Conservation (phyloP, 2,888 invertebrate species). For the Branchinecta sandiegonensis region DNA sequence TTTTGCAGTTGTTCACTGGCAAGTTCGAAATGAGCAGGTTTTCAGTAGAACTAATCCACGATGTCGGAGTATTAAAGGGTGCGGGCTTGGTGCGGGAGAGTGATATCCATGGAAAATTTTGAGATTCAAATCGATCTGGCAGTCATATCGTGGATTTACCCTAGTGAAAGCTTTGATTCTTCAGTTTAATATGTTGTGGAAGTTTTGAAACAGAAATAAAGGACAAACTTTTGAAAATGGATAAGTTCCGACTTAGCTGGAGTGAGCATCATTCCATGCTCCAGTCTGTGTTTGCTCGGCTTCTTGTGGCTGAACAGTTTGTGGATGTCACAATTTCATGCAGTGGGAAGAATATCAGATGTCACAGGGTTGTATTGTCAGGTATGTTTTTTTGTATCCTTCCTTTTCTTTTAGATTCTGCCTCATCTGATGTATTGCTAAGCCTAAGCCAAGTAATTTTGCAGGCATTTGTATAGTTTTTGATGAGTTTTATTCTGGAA, state of each 20-base stretch:
- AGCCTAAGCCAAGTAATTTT: too few relatives aligned
- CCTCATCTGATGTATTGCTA: too few relatives aligned
- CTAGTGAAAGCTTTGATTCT: not conserved
- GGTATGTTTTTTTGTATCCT: not conserved
- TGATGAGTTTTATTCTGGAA: too few relatives aligned
- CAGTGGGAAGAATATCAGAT: not conserved
- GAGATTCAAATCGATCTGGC: not conserved
- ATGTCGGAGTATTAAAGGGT: too few relatives aligned
- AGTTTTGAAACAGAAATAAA: not conserved
- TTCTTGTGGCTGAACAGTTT: not conserved
- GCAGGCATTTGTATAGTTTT: too few relatives aligned
- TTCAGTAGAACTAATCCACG: too few relatives aligned
- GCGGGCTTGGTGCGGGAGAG: too few relatives aligned
- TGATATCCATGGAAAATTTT: too few relatives aligned
- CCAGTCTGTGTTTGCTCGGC: not conserved
- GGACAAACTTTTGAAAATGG: not conserved
- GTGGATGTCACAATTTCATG: constrained; percentile 4
- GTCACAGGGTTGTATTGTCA: constrained; percentile 4
- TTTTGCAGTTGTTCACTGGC: too few relatives aligned
- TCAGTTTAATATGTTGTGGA: not conserved
- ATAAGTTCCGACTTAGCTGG: constrained; percentile 1
- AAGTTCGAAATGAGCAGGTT: too few relatives aligned
- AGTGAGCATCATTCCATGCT: constrained; percentile 2
- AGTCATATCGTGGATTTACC: not conserved
- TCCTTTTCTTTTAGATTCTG: too few relatives aligned